A percentile compares a stretch with the other conserved stretches of the same genome.
phyloP scores from a whole-genome alignment of 2,797 vertebrate genomes.

The Acanthurus lineatus region DNA sequence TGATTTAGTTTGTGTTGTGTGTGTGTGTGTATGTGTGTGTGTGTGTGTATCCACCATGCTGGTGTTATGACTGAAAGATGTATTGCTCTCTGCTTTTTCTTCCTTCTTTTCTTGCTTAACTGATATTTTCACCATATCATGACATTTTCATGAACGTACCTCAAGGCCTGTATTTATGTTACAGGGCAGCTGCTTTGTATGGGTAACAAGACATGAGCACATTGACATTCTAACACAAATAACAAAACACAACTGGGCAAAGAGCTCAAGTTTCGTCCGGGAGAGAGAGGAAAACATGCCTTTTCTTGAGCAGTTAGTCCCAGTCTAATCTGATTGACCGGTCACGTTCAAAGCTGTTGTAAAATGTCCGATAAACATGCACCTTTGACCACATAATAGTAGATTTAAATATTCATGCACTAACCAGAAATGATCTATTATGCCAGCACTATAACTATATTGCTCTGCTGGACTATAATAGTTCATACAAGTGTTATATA shows the following conservation, averaged over 20 bases:
- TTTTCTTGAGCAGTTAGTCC: slow-evolving; percentile 3
- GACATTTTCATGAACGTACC: slow-evolving; percentile 70
- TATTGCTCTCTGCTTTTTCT: slow-evolving; percentile 33
- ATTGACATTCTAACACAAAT: slow-evolving; percentile 64
- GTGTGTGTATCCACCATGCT: slow-evolving; percentile 22
- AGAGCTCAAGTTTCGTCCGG: slow-evolving; percentile 34
- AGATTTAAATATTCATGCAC: slow-evolving; percentile 71
- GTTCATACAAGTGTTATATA: slow-evolving; percentile 48
- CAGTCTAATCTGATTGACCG: slow-evolving; percentile 54
- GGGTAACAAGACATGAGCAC: slow-evolving; percentile 63
- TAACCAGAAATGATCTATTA: slow-evolving; percentile 54
- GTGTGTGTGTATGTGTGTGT: not conserved
- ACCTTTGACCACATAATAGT: slow-evolving; percentile 70
- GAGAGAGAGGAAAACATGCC: not conserved
- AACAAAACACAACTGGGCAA: slow-evolving; percentile 52
- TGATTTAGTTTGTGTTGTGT: slow-evolving; percentile 39
- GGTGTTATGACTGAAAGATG: slow-evolving; percentile 37
- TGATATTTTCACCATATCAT: slow-evolving; percentile 70
- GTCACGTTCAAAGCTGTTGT: slow-evolving; percentile 63
- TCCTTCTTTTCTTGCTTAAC: slow-evolving; percentile 37
- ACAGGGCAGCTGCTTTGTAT: slow-evolving; percentile 61
- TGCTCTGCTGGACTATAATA: slow-evolving; percentile 36
- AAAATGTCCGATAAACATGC: slow-evolving; percentile 67
- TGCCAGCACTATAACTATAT: slow-evolving; percentile 42
- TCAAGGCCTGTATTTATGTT: slow-evolving; percentile 77